Conservation (phyloP, 2,113 vertebrate species). For the Hiodon tergisus region DNA sequence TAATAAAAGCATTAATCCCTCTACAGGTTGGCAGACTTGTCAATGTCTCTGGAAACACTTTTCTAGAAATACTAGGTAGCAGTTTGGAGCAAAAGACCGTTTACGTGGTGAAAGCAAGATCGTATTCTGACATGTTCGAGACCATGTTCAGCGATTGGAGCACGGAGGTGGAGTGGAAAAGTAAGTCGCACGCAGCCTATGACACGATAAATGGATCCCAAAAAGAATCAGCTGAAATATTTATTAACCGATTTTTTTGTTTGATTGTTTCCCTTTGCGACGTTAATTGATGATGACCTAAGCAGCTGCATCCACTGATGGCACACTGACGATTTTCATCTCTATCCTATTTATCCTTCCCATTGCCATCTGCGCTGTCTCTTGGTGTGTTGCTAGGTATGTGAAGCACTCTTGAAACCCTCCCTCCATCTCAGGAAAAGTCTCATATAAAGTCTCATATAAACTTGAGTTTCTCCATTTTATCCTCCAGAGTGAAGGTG, state of each 20-base stretch:
- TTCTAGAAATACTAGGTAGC: conserved; percentile 30
- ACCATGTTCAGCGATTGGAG: conserved; percentile 47
- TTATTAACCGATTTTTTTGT: not conserved
- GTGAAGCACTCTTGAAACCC: conserved; percentile 9
- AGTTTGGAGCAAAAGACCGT: conserved; percentile 30
- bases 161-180: conserved; percentile 37
- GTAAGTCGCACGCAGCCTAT: conserved; percentile 41
- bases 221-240: not conserved
- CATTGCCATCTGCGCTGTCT: conserved; percentile 24
- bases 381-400: conserved; percentile 45
- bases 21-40: not conserved
- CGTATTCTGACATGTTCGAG: rapidly evolving
- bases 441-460: not conserved
- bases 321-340: not conserved
- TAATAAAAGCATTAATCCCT: not conserved
- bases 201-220: not conserved
- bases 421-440: not conserved
- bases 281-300: conserved; percentile 7
- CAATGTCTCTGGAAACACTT: not conserved
- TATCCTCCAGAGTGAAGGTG: conserved; percentile 39
- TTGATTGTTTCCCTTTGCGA: not conserved
- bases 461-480: conserved; percentile 12
- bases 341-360: conserved; percentile 35
- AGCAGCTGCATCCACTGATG: conserved; percentile 29
- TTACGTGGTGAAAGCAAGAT: conserved; percentile 48